Base-by-base conservation (phyloP, 2,888 invertebrate genomes). In the Subacronicta megacephala region DNA sequence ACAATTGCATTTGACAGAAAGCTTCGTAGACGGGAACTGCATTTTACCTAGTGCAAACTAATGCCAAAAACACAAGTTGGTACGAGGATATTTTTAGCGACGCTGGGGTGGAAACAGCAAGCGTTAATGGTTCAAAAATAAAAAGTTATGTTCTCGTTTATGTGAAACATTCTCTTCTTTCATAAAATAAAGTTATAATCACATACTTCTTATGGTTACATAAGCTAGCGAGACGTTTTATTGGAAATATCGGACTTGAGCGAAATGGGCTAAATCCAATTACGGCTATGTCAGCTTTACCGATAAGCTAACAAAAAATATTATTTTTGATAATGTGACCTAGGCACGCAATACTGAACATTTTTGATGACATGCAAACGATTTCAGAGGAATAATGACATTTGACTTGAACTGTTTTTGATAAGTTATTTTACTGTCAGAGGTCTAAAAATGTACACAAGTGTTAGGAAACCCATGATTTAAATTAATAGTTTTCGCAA, bases 241-340 rank as follows among this genome's bases (percentile, higher is more conserved):
- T 73, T 78, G 69, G 50, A 16, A 54, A 65, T 65, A 65, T 66
- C 54, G 61, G 60, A 69, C 52, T 74, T 63, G 56, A 66, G 56
- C 42, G 68, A 71, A 77, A 75, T 67, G 66, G 71, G 49, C 60
- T 53, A 72, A 74, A 80, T 74, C 70, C 77, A 80, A 80, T 80
- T 80, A 80, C 61, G 54, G 68, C 61, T 65, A 65, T 63, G 69
- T 61, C 71, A 72, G 64, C 62, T 67, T 66, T 73, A 63, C 59
- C 57, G 60, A 64, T 69, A 78, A 64, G 71, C 62, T 44, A 64
- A 62, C 53, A 66, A 76, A 71, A 74, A 80, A 77, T 78, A 78
- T 77, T 77, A 80, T 80, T 74, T 80, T 80, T 74, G 61, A 70
- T 72, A 76, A 66, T 63, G 61, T 72, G 62, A 60, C 47, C 59